Evolutionary conservation across 1,140 invertebrate genomes (phyloP).

Genomic region (Musca domestica): DNA sequence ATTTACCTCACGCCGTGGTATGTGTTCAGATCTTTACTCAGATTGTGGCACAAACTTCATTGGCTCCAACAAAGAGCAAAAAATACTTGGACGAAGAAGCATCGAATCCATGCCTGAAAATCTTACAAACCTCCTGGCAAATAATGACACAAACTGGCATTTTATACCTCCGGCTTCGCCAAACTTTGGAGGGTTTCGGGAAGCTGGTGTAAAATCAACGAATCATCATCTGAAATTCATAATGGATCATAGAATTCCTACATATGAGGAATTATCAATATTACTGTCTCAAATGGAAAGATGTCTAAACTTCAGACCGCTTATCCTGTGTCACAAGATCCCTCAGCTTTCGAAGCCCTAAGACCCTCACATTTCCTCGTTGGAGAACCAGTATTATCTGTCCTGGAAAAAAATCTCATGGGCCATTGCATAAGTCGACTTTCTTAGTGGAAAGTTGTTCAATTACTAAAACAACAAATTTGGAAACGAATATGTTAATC

Average conservation of each 20-base stretch:
- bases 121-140: no score
- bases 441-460: conserved; percentile 31
- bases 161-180: conserved; percentile 37
- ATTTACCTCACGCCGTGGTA: neutral
- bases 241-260: conserved; percentile 30
- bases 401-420: no score
- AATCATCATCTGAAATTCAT: conserved; percentile 38
- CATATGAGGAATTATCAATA: conserved; percentile 36
- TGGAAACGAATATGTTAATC: conserved; percentile 26
- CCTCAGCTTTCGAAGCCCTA: conserved; percentile 37
- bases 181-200: conserved; percentile 42
- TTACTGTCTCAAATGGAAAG: conserved; percentile 37
- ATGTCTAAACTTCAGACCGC: conserved; percentile 37
- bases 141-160: no score
- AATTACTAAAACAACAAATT: conserved; percentile 30
- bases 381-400: no score
- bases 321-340: conserved; percentile 36
- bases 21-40: no score
- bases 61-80: no score
- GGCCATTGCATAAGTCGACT: conserved; percentile 27
- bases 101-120: no score
- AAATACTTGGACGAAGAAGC: no score
- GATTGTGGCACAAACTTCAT: no score
- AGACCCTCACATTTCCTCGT: conserved; percentile 54
- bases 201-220: conserved; percentile 34